Conservation (phyloP, 2,888 invertebrate genomes). For the Melangyna quadrimaculata region DNA sequence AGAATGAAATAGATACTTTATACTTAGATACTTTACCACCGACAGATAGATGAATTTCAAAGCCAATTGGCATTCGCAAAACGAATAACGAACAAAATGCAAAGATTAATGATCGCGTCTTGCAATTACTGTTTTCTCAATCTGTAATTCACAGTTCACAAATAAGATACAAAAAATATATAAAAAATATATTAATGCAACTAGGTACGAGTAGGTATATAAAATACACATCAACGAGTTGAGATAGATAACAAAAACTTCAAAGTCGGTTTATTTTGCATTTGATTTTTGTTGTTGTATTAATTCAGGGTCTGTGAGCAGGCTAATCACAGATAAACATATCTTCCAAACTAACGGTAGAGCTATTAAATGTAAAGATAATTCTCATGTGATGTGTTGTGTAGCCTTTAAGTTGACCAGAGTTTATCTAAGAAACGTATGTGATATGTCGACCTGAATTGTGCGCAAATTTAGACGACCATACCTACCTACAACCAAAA, state of each 20-base stretch:
- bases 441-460: slow-evolving; percentile 21
- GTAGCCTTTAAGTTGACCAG: slow-evolving; percentile 43
- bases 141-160: slow-evolving; percentile 42
- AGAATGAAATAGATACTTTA: slow-evolving; percentile 38
- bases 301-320: slow-evolving; percentile 13
- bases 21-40: not conserved
- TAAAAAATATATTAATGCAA: not conserved
- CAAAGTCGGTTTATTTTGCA: slow-evolving; percentile 25
- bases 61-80: slow-evolving; percentile 55
- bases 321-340: not conserved
- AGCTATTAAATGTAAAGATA: slow-evolving; percentile 61
- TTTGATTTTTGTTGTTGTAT: not conserved
- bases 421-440: slow-evolving; percentile 38
- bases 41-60: slow-evolving; percentile 21
- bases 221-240: slow-evolving; percentile 3
- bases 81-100: slow-evolving; percentile 40
- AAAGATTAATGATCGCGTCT: slow-evolving; percentile 59
- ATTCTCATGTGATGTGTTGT: slow-evolving; percentile 38
- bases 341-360: slow-evolving; percentile 32
- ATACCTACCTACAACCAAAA: not conserved
- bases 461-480: too few species aligned
- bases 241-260: slow-evolving; percentile 25
- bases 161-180: not conserved
- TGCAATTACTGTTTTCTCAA: slow-evolving; percentile 59
- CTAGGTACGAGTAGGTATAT: too few species aligned